Evolutionary conservation across 2,797 vertebrate species (phyloP).

Genomic region (Taeniopygia guttata): DNA sequence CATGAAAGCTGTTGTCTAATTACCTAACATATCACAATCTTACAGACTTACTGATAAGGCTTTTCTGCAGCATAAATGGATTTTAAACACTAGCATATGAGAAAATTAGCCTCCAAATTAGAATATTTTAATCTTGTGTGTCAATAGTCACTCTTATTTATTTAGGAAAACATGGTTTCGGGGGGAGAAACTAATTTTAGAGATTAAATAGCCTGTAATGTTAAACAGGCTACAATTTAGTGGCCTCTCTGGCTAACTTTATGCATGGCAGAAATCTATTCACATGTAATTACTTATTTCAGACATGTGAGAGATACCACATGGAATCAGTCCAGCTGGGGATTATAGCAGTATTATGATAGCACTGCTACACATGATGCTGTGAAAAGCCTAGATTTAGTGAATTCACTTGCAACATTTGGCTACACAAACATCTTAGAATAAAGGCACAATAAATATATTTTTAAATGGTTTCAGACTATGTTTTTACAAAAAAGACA

Average conservation of each 20-base stretch:
- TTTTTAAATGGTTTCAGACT: not conserved
- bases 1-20: slow-evolving; percentile 59
- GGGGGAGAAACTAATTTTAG: slow-evolving; percentile 41
- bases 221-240: slow-evolving; percentile 65
- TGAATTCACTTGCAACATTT: slow-evolving; percentile 38
- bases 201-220: slow-evolving; percentile 59
- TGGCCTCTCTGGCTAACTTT: slow-evolving; percentile 40
- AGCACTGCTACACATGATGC: not conserved
- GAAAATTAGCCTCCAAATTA: slow-evolving; percentile 48
- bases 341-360: not conserved
- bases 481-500: not conserved
- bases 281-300: slow-evolving; percentile 66
- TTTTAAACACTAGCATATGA: slow-evolving; percentile 31
- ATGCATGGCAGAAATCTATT: slow-evolving; percentile 48
- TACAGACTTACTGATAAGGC: slow-evolving; percentile 53
- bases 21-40: slow-evolving; percentile 51
- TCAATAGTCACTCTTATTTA: slow-evolving; percentile 42
- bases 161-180: slow-evolving; percentile 48
- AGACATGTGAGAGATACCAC: slow-evolving; percentile 60
- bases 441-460: not conserved
- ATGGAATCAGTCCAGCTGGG: slow-evolving; percentile 49
- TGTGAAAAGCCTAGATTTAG: slow-evolving; percentile 9
- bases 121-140: slow-evolving; percentile 27
- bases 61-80: slow-evolving; percentile 25
- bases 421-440: slow-evolving; percentile 21